Evolutionary conservation across 2,113 vertebrate genomes (phyloP), one percentile per base, ranked within the genome.

Genomic region (Oryzias curvinotus): DNA sequence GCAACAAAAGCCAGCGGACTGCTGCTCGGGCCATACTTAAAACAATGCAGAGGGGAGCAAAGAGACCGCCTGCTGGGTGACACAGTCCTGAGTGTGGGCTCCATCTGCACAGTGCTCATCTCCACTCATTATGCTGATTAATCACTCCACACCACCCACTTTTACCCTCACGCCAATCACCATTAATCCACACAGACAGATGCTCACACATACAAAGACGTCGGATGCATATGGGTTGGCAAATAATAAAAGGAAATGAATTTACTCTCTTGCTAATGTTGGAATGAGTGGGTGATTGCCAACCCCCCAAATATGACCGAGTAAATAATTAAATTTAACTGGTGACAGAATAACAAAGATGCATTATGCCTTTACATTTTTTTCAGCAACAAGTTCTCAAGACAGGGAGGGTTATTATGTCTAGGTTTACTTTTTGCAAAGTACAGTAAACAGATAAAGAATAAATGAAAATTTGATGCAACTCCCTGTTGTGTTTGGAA

Each of bases 111-210:
- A 57, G 67, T 47, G 69, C 86, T 90, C 83, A 86, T 89, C 84
- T 81, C 78, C 77, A 79, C 86, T 84, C 85, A 80, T 84, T 87
- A 87, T 59, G 57, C 84, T 88, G 84, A 90, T 88, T 89, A 86
- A 90, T 91, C 83, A 84, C 82, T 81, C 77, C 66, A 83, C 78
- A 88, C 81, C 82, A 85, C 85, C 84, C 86, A 85, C 81, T 82
- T 80, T 68, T 68, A 84, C 63, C 80, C 76, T 64, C 78, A 86
- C 62, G 80, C 81, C 85, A 87, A 86, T 89, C 86, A 89, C 77
- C 77, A 87, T 86, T 85, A 80, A 85, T 85, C 68, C 74, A 71
- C 83, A 68, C 62, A 84, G 81, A 83, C 85, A 80, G 68, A 71
- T 77, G 74, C 74, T 81, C 66, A 77, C 71, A 81, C 80, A 75